These are phyloP conservation scores for Diloba caeruleocephala DNA, from an alignment of 2,888 invertebrate genomes.

Conservation along the genomic window DNA sequence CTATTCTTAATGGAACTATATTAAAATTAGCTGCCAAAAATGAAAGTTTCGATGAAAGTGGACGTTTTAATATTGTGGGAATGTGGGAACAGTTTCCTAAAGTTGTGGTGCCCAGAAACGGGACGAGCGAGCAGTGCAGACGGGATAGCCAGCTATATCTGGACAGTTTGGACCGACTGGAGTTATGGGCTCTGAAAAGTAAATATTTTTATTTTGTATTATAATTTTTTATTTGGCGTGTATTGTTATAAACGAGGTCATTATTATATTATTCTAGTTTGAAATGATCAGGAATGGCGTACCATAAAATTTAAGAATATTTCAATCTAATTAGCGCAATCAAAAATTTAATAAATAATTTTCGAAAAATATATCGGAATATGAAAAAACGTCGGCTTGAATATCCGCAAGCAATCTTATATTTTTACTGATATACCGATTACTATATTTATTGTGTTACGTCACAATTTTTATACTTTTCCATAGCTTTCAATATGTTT, in stretches of 20 bases:
- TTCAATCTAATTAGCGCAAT: background rate
- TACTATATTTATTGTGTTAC: too few relatives aligned
- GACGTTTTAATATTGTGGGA: constrained; percentile 71
- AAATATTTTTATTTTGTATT: constrained; percentile 57
- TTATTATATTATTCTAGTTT: too few relatives aligned
- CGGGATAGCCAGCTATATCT: constrained; percentile 77
- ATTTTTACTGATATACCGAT: too few relatives aligned
- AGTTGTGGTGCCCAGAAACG: constrained; percentile 81
- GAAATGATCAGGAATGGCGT: too few relatives aligned
- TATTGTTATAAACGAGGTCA: too few relatives aligned
- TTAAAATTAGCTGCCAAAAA: constrained; percentile 70
- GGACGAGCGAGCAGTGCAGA: constrained; percentile 82
- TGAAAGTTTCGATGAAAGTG: constrained; percentile 69
- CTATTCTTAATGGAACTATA: constrained; percentile 76
- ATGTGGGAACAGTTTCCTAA: constrained; percentile 81
- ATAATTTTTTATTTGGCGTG: background rate
- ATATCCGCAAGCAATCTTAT: too few relatives aligned
- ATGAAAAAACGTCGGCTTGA: constrained; percentile 4
- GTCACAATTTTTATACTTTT: too few relatives aligned
- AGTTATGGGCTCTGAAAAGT: constrained; percentile 89
- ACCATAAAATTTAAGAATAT: too few relatives aligned
- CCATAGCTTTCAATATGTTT: too few relatives aligned
- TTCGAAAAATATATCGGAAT: constrained; percentile 22
- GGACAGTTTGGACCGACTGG: constrained; percentile 76
- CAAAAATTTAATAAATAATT: constrained; percentile 2